A percentile compares a stretch with the other conserved stretches of the same genome.
Conservation (phyloP, 2,797 vertebrate species). For the Botia kubotai region DNA sequence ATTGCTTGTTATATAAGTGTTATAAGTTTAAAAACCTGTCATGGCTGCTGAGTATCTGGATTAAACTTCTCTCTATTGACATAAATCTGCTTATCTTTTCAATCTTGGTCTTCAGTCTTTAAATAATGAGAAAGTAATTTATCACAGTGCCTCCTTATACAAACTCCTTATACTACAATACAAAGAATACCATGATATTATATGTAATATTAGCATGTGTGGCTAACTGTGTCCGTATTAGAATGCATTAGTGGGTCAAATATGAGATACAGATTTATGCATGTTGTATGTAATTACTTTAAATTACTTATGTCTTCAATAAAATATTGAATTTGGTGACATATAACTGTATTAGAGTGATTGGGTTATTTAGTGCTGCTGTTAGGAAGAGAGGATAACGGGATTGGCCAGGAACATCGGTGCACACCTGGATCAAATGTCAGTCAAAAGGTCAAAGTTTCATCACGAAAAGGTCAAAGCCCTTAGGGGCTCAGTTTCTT, state of each 20-base stretch:
- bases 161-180: background rate
- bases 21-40: background rate
- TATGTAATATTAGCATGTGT: no score
- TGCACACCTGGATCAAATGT: background rate
- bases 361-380: no score
- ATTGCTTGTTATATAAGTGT: background rate
- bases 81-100: constrained; percentile 18
- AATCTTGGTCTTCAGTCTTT: background rate
- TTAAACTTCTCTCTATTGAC: background rate
- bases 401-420: background rate
- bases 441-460: background rate
- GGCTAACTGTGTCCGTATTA: no score
- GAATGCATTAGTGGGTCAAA: no score
- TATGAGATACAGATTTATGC: no score
- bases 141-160: constrained; percentile 19
- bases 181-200: background rate
- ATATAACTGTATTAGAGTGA: no score
- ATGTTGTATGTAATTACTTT: no score
- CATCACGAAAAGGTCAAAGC: background rate
- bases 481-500: background rate
- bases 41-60: background rate
- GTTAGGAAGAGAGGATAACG: background rate
- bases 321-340: no score
- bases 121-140: constrained; percentile 33
- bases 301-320: no score